Conservation (phyloP, 2,113 vertebrate genomes). For the Catagonus wagneri region DNA sequence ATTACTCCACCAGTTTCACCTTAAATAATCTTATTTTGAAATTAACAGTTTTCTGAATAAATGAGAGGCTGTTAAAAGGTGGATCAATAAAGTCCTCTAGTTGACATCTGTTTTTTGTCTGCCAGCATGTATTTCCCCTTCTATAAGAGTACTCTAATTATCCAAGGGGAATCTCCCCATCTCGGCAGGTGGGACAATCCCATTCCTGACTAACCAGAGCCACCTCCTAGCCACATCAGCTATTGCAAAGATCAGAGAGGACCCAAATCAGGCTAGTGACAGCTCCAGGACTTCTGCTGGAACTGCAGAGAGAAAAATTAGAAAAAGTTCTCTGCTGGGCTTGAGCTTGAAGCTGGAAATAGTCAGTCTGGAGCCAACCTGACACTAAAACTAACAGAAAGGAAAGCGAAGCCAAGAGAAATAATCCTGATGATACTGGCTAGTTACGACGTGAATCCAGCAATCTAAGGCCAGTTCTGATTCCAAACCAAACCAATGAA, state of each 20-base stretch:
- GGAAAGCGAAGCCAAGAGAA: not conserved
- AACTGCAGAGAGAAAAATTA: not conserved
- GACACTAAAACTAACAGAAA: conserved; percentile 2
- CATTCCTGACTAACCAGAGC: not conserved
- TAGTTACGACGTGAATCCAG: not conserved
- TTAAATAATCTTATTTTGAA: conserved; percentile 58
- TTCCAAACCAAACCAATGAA: not conserved
- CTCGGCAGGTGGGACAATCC: not conserved
- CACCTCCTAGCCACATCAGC: not conserved
- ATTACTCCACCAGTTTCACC: not conserved
- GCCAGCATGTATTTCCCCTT: not conserved
- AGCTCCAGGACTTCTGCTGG: not conserved
- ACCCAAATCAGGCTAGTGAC: not conserved
- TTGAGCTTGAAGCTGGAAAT: not conserved
- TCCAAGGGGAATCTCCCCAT: not conserved
- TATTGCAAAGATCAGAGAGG: conserved; percentile 3
- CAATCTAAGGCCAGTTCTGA: not conserved
- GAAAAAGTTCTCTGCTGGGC: not conserved
- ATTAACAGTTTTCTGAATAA: conserved; percentile 17
- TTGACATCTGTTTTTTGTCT: not conserved
- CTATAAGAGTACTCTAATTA: not conserved
- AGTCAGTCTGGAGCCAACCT: not conserved
- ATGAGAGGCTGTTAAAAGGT: conserved; percentile 5
- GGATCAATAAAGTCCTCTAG: not conserved
- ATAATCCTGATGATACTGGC: not conserved